Percentiles rank a stretch among this genome's conserved stretches.
phyloP scores from a whole-genome alignment of 2,797 vertebrate genomes.

The Otolemur crassicaudatus region DNA sequence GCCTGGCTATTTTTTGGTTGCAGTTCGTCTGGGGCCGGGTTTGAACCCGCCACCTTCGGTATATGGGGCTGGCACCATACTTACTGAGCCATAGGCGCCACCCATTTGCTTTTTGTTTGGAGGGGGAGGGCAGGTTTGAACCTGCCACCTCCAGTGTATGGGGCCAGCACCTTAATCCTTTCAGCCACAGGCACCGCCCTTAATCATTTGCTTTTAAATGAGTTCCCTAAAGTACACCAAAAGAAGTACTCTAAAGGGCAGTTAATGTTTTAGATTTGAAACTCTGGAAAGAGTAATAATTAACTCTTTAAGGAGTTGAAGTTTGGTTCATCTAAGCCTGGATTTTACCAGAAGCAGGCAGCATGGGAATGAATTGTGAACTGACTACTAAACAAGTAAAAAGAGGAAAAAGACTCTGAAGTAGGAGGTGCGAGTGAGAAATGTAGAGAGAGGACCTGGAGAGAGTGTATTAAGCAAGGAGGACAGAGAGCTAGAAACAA shows the following conservation, averaged over 20 bases:
- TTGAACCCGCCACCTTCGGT: too few species aligned
- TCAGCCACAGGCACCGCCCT: too few species aligned
- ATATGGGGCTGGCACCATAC: too few species aligned
- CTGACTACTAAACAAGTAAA: background rate
- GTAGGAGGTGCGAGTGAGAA: background rate
- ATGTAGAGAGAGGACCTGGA: background rate
- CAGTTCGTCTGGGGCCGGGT: too few species aligned
- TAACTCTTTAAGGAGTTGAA: background rate
- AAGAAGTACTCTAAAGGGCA: background rate
- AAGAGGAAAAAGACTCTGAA: background rate
- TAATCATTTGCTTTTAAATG: background rate
- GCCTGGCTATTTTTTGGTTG: too few species aligned
- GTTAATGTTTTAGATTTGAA: conserved; percentile 13
- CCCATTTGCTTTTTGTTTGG: too few species aligned
- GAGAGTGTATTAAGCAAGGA: background rate
- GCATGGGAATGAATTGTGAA: background rate
- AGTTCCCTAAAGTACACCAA: background rate
- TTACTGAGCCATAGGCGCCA: too few species aligned
- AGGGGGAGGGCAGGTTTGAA: too few species aligned
- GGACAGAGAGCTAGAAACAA: background rate
- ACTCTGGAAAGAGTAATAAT: background rate
- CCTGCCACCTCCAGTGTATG: too few species aligned
- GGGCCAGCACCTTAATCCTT: too few species aligned
- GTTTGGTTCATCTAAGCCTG: background rate
- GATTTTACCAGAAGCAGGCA: background rate